These are phyloP conservation scores for Erpornis zantholeuca DNA, from an alignment of 2,113 vertebrate genomes.

Conservation along the genomic window DNA sequence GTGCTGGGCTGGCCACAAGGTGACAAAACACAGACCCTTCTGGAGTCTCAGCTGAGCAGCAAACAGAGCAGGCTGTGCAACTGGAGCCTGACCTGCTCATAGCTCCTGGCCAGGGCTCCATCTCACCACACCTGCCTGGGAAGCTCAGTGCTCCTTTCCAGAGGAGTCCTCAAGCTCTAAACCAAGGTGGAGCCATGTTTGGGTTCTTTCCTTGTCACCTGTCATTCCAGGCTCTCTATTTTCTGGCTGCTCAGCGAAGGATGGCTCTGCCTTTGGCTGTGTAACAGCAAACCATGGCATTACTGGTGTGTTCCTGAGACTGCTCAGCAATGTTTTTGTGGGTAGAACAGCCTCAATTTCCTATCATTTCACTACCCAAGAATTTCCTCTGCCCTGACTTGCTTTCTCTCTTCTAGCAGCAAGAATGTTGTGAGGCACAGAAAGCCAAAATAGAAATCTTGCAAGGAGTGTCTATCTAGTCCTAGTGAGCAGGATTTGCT, in stretches of 20 bases:
- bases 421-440: neutral
- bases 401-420: neutral
- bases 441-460: neutral
- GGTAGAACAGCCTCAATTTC: neutral
- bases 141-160: neutral
- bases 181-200: neutral
- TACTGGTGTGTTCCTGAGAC: neutral
- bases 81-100: neutral
- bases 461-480: neutral
- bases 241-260: rapidly evolving
- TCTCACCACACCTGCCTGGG: neutral
- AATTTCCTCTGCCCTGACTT: constrained; percentile 47
- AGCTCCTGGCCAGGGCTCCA: neutral
- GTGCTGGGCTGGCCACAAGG: neutral
- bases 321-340: constrained; percentile 24
- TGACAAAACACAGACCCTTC: neutral
- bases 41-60: neutral
- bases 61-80: neutral
- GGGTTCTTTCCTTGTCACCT: neutral
- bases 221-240: neutral
- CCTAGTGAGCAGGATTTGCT: neutral
- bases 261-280: neutral
- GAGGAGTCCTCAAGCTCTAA: neutral
- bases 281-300: neutral
- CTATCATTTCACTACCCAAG: constrained; percentile 37